Evolutionary conservation across 2,888 invertebrate genomes (phyloP), one percentile per base, ranked within the genome.

Genomic region (Caenorhabditis sp.): DNA sequence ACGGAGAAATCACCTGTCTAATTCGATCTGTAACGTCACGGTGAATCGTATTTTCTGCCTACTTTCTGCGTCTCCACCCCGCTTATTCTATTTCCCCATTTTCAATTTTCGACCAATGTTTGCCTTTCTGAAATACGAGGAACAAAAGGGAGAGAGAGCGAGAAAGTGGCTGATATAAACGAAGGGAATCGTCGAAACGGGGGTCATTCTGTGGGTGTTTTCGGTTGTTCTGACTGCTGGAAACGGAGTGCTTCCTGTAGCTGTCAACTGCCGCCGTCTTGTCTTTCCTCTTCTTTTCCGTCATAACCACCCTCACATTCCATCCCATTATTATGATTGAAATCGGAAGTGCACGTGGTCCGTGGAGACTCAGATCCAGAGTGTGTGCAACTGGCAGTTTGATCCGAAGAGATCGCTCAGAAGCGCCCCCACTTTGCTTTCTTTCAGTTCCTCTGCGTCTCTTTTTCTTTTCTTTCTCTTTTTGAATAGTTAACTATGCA

Each of bases 241-340:
- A 32, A 32, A n/a, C n/a, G n/a, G 32, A 32, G 5, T 37, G 28
- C 53, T 72, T 64, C 50, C 56, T 35, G 53, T 50, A 28, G 13
- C 24, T 50, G 72, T 64, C 72, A 44, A 40, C 44, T 60, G 20
- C 47, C 56, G 20, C 11, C 9, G 4, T 32, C 32, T 9, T 32
- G 4, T 32, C 53, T 28, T 5, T 70, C 61, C n/a, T n/a, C 9
- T 32, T 32, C 32, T 9, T 32, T 32, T 32, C 53, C 40, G 20
- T 70, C 61, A n/a, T 44, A 37, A 53, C 55, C 71, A 71, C 71
- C 62, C 55, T 62, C 71, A 64, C 64, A 69, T 32, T 69, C 55
- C 68, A 62, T 61, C 32, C 35, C 72, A 65, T 72, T 72, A 72
- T 72, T 44, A 64, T 72, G 72, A 72, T 72, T 72, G 65, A 40